These are phyloP conservation scores for Ceratina calcarata DNA, from an alignment of 1,140 invertebrate genomes.

Conservation along the genomic window DNA sequence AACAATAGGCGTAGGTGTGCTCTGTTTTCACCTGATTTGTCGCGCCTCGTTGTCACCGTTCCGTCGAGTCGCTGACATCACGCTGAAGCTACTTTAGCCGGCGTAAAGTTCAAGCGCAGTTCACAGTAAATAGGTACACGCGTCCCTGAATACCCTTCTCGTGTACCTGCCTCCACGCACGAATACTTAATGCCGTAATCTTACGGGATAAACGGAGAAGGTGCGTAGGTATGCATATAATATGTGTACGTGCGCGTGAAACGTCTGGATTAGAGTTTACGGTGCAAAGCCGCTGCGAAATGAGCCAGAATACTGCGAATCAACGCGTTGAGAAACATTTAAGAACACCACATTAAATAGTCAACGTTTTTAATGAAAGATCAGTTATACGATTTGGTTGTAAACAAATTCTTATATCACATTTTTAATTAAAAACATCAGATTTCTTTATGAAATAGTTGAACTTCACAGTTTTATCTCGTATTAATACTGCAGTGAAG, in stretches of 20 bases:
- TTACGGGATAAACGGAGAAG: conserved; percentile 28
- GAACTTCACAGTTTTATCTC: no score
- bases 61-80: conserved; percentile 1
- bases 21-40: conserved; percentile 56
- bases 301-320: neutral
- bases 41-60: conserved; percentile 31
- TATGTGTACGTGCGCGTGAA: neutral
- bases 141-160: conserved; percentile 46
- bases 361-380: no score
- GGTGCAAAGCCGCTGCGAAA: neutral
- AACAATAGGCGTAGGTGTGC: neutral
- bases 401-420: no score
- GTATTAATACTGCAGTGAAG: no score
- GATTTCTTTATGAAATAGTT: no score
- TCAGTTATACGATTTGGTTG: no score
- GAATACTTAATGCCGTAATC: conserved; percentile 65
- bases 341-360: no score
- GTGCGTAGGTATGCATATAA: conserved; percentile 13
- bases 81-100: conserved; percentile 46
- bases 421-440: no score
- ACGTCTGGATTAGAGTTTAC: neutral
- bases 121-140: conserved; percentile 34
- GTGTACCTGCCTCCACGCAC: conserved; percentile 54
- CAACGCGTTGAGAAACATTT: no score
- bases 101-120: conserved; percentile 61